Conservation (phyloP, 2,888 invertebrate genomes). For the Macrosoma leucophasiata region DNA sequence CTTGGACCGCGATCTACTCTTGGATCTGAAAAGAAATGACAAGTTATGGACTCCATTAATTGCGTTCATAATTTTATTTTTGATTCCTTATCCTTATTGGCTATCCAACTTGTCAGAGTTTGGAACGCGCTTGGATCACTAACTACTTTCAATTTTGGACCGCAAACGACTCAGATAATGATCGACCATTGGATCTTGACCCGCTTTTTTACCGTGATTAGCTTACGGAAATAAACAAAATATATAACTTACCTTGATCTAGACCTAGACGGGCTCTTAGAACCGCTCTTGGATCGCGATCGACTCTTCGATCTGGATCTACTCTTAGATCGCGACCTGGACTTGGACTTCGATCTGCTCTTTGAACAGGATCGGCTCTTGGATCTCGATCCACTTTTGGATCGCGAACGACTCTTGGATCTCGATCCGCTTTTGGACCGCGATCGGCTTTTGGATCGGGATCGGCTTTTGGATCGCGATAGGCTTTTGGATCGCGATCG, state of each 20-base stretch:
- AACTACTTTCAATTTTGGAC: too few relatives aligned
- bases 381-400: slow-evolving; percentile 47
- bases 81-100: too few relatives aligned
- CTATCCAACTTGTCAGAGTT: too few relatives aligned
- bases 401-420: slow-evolving; percentile 53
- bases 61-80: too few relatives aligned
- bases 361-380: slow-evolving; percentile 43
- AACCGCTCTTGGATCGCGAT: slow-evolving; percentile 47
- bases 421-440: slow-evolving; percentile 41
- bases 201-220: too few relatives aligned
- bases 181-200: too few relatives aligned
- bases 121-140: too few relatives aligned
- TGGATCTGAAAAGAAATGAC: slow-evolving; percentile 33
- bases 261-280: slow-evolving; percentile 43
- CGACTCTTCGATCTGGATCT: slow-evolving; percentile 50
- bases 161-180: too few relatives aligned
- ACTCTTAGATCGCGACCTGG: slow-evolving; percentile 40
- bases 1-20: slow-evolving; percentile 48
- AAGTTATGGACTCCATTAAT: too few relatives aligned
- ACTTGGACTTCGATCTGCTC: slow-evolving; percentile 41
- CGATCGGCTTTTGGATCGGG: slow-evolving; percentile 45
- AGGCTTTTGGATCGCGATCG: slow-evolving; percentile 43
- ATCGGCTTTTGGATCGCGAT: slow-evolving; percentile 45
- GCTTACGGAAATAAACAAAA: too few relatives aligned
- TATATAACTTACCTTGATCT: slow-evolving; percentile 39